A percentile compares a stretch with the other conserved stretches of the same genome.
Conservation (phyloP, 1,140 invertebrate genomes). For the Babylonia areolata region DNA sequence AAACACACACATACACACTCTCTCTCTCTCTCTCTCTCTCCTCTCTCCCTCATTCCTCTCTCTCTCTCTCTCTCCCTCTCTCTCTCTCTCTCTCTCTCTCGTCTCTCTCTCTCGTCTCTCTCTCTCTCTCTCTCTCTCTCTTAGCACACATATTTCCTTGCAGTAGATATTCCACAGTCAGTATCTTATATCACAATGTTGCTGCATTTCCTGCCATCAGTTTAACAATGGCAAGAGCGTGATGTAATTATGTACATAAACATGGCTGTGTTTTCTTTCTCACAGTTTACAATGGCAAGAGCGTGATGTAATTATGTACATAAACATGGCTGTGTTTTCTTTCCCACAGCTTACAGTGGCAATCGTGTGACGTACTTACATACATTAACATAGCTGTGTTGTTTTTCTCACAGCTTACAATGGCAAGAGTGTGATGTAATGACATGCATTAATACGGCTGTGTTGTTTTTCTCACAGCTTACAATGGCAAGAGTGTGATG, state of each 20-base stretch:
- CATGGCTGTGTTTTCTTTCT: background rate
- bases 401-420: constrained; percentile 23
- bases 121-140: background rate
- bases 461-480: no score
- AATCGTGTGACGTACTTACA: no score
- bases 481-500: no score
- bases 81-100: background rate
- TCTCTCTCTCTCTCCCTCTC: background rate
- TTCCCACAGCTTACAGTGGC: constrained; percentile 25
- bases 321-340: background rate
- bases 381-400: background rate
- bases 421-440: no score
- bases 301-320: no score
- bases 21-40: background rate
- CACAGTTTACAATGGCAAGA: constrained; percentile 33
- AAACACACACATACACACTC: no score
- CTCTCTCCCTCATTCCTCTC: background rate
- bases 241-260: no score
- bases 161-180: no score
- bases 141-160: no score
- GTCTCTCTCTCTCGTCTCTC: background rate
- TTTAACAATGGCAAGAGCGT: background rate
- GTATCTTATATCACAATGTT: no score
- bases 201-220: constrained; percentile 27
- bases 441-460: no score